Percentiles rank a stretch among this genome's conserved stretches.
These are phyloP conservation scores for Onychostoma macrolepis DNA, from an alignment of 2,113 vertebrate species.

Conservation along the genomic window DNA sequence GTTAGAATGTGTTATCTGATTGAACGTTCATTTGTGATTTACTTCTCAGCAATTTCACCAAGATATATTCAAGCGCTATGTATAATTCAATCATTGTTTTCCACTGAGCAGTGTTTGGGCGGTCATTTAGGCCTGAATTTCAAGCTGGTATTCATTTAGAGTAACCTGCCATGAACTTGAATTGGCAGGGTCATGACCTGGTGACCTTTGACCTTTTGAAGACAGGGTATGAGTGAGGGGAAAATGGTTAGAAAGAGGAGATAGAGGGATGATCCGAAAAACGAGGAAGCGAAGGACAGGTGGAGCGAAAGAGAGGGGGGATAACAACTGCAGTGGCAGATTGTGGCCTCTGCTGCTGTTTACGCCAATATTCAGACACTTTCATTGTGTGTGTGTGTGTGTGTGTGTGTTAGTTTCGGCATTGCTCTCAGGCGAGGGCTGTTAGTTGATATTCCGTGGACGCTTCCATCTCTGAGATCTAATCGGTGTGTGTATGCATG, in stretches of 20 bases:
- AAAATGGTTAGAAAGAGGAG: neutral
- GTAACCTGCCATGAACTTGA: slow-evolving; percentile 17
- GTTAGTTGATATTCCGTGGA: slow-evolving; percentile 63
- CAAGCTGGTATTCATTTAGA: slow-evolving; percentile 7
- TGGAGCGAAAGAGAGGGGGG: slow-evolving; percentile 22
- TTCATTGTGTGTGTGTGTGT: slow-evolving; percentile 42
- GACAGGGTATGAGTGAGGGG: neutral
- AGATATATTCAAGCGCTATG: neutral
- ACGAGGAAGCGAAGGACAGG: slow-evolving; percentile 1
- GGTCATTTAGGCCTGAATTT: neutral
- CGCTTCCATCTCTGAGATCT: slow-evolving; percentile 60
- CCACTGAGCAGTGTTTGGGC: neutral
- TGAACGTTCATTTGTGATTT: neutral
- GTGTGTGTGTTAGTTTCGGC: slow-evolving; percentile 32
- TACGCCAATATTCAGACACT: slow-evolving; percentile 25
- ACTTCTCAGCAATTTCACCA: neutral
- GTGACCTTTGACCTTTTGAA: slow-evolving; percentile 40
- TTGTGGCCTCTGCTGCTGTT: slow-evolving; percentile 20
- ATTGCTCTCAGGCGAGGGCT: slow-evolving; percentile 42
- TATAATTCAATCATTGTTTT: neutral
- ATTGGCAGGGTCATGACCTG: slow-evolving; percentile 38
- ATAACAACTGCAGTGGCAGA: neutral
- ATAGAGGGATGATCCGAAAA: neutral
- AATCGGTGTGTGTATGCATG: slow-evolving; percentile 51
- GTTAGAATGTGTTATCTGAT: neutral